Evolutionary conservation across 2,888 invertebrate genomes (phyloP).

Genomic region (Tillus elongatus): DNA sequence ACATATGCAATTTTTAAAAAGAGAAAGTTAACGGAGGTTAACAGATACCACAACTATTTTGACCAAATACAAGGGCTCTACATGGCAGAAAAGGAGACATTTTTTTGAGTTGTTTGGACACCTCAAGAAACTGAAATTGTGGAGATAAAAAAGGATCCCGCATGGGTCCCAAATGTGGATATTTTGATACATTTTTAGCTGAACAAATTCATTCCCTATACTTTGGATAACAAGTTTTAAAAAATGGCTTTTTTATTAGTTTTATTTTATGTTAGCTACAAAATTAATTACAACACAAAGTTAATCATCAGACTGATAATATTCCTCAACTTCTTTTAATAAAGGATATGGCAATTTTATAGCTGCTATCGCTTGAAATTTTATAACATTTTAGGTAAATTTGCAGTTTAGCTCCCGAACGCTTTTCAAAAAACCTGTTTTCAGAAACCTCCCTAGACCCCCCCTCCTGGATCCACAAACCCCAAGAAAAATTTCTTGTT

Average conservation of each 20-base stretch:
- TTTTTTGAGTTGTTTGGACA: slow-evolving; percentile 15
- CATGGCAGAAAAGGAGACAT: slow-evolving; percentile 8
- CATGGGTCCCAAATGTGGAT: slow-evolving; percentile 11
- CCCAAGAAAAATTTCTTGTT: too few relatives aligned
- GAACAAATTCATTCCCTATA: slow-evolving; percentile 6
- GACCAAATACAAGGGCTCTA: slow-evolving; percentile 14
- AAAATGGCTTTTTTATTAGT: not conserved
- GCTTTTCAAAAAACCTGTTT: too few relatives aligned
- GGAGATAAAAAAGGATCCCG: slow-evolving; percentile 10
- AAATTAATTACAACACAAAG: not conserved
- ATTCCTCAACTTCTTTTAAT: slow-evolving; percentile 7
- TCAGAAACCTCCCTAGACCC: too few relatives aligned
- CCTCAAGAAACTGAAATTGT: slow-evolving; percentile 12
- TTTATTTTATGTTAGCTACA: slow-evolving; percentile 5
- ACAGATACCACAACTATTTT: slow-evolving; percentile 13
- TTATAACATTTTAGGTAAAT: slow-evolving; percentile 1
- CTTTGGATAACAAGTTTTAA: not conserved
- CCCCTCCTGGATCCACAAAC: too few relatives aligned
- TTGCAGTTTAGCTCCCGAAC: slow-evolving; percentile 4
- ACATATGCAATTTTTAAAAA: slow-evolving; percentile 10
- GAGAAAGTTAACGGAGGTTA: slow-evolving; percentile 8
- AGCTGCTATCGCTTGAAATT: not conserved
- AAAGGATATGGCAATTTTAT: not conserved
- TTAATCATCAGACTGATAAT: slow-evolving; percentile 1
- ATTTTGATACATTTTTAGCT: slow-evolving; percentile 15